Percentiles rank a stretch among this genome's conserved stretches.
phyloP scores from a whole-genome alignment of 2,113 vertebrate genomes.

The Pedionomus torquatus region DNA sequence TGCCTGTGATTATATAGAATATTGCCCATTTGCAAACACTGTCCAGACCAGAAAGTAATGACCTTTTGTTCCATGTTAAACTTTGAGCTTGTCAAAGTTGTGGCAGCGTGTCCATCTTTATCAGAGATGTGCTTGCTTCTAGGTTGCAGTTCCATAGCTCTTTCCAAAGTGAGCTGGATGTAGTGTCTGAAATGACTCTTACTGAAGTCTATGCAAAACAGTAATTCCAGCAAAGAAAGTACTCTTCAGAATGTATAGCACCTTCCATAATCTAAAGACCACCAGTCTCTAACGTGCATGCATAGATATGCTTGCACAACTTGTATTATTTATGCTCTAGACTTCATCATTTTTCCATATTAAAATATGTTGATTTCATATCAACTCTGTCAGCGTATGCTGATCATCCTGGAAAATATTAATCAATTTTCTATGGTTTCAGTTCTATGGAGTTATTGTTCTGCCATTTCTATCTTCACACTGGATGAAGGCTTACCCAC shows the following conservation, averaged over 20 bases:
- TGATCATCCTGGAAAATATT: constrained; percentile 29
- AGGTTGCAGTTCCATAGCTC: neutral
- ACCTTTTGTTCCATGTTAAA: neutral
- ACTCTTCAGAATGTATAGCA: neutral
- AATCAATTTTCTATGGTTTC: neutral
- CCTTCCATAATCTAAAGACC: neutral
- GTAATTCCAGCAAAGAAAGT: neutral
- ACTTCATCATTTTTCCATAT: constrained; percentile 9
- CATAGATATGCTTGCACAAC: neutral
- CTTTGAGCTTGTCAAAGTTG: neutral
- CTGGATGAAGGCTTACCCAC: neutral
- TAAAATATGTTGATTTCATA: constrained; percentile 8
- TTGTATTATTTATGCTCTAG: constrained; percentile 15
- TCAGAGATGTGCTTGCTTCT: neutral
- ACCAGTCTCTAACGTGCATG: neutral
- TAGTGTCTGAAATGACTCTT: neutral
- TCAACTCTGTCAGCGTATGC: neutral
- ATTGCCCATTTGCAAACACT: neutral
- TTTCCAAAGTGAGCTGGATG: neutral
- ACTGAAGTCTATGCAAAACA: neutral
- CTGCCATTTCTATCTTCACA: neutral
- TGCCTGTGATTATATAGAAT: neutral
- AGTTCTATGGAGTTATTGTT: neutral
- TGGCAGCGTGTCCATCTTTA: neutral
- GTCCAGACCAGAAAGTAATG: neutral